phyloP scores from a whole-genome alignment of 2,797 vertebrate genomes.

The Sebastes wilsoni region DNA sequence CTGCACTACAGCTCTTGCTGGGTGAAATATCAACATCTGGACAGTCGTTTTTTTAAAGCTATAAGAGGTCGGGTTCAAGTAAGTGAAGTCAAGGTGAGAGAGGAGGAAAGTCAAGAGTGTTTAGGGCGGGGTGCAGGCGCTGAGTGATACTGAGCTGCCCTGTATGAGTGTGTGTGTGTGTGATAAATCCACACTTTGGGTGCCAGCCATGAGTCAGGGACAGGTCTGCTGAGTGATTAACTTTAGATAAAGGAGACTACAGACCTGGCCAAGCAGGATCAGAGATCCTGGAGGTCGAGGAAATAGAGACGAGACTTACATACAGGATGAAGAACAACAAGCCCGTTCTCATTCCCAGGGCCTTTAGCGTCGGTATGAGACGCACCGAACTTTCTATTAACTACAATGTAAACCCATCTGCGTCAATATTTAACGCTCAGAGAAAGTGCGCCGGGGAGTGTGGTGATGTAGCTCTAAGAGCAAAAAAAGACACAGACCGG shows the following conservation, averaged over 20 bases:
- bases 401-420: no score
- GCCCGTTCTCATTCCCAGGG: no score
- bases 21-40: slow-evolving; percentile 62
- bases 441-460: no score
- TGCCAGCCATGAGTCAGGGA: slow-evolving; percentile 37
- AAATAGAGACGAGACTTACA: slow-evolving; percentile 34
- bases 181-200: slow-evolving; percentile 62
- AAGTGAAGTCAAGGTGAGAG: slow-evolving; percentile 46
- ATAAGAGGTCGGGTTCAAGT: slow-evolving; percentile 1
- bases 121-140: not conserved
- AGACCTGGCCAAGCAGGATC: slow-evolving; percentile 41
- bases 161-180: slow-evolving; percentile 36
- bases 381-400: no score
- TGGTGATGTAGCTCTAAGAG: no score
- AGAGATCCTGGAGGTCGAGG: slow-evolving; percentile 22
- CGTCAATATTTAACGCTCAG: no score
- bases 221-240: slow-evolving; percentile 51
- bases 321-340: slow-evolving; percentile 1
- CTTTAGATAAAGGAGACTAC: slow-evolving; percentile 56
- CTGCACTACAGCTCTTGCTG: slow-evolving; percentile 9
- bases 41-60: not conserved
- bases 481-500: no score
- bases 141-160: slow-evolving; percentile 23
- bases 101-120: slow-evolving; percentile 23
- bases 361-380: no score